phyloP scores from a whole-genome alignment of 2,888 invertebrate genomes.

The Drosophila nigricruria region DNA sequence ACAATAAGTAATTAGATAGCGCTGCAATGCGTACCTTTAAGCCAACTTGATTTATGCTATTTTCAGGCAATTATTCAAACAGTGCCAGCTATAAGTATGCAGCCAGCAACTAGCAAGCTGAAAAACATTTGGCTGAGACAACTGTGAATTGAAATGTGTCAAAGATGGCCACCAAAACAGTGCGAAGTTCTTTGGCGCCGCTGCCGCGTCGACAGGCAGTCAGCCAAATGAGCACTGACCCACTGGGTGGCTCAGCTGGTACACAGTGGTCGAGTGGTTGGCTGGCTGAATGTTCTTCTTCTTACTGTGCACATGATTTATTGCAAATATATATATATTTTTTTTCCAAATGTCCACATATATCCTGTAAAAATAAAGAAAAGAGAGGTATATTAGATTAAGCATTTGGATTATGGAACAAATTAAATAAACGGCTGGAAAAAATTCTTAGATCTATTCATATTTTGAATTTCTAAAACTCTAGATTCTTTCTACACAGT shows the following conservation, averaged over 20 bases:
- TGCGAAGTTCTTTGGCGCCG: constrained; percentile 62
- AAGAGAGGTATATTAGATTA: neutral
- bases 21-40: constrained; percentile 9
- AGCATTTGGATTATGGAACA: too few relatives aligned
- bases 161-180: constrained; percentile 45
- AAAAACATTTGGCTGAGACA: constrained; percentile 27
- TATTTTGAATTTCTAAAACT: too few relatives aligned
- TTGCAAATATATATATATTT: constrained; percentile 42
- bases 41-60: constrained; percentile 62
- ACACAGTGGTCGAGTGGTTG: constrained; percentile 18
- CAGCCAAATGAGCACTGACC: constrained; percentile 41
- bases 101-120: neutral
- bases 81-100: constrained; percentile 19
- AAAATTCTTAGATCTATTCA: too few relatives aligned
- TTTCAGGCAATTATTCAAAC: constrained; percentile 64
- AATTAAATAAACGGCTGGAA: too few relatives aligned
- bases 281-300: constrained; percentile 28
- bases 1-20: constrained; percentile 29
- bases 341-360: constrained; percentile 19
- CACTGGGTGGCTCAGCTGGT: constrained; percentile 26
- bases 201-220: constrained; percentile 37
- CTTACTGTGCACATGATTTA: constrained; percentile 68
- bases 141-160: constrained; percentile 67
- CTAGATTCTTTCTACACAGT: too few relatives aligned
- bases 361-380: constrained; percentile 9